Conservation (phyloP, 1,140 invertebrate genomes). For the Heliconius congener region DNA sequence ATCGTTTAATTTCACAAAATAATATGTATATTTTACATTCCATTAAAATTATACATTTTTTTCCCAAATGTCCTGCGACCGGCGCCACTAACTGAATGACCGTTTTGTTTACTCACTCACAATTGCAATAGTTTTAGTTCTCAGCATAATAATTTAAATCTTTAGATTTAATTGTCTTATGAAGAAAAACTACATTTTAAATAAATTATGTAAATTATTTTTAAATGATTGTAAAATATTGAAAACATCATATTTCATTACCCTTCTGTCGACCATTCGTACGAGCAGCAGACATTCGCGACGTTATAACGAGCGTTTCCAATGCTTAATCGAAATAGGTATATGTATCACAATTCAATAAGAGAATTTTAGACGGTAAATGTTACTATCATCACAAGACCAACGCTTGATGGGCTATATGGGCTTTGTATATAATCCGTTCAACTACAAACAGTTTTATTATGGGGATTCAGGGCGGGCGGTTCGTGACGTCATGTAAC, state of each 20-base stretch:
- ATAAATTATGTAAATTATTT: background rate
- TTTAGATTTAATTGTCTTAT: background rate
- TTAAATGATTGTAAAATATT: background rate
- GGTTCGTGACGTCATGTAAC: conserved; percentile 49
- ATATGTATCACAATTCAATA: conserved; percentile 31
- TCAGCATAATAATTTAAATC: background rate
- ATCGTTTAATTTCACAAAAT: background rate
- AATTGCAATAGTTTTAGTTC: background rate
- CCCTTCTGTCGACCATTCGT: background rate
- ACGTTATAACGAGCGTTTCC: background rate
- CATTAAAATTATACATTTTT: background rate
- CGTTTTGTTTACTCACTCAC: background rate
- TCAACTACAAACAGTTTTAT: conserved; percentile 34
- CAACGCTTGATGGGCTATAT: conserved; percentile 22
- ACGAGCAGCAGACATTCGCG: background rate
- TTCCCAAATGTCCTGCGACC: background rate
- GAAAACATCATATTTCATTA: background rate
- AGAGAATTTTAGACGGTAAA: conserved; percentile 36
- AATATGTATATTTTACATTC: background rate
- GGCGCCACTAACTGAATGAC: background rate
- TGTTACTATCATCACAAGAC: conserved; percentile 39
- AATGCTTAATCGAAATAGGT: conserved; percentile 18
- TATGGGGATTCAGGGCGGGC: conserved; percentile 14
- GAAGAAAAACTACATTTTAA: background rate
- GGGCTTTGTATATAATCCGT: conserved; percentile 4